Conservation (phyloP, 2,888 invertebrate species). For the Pseudococcus viburni region DNA sequence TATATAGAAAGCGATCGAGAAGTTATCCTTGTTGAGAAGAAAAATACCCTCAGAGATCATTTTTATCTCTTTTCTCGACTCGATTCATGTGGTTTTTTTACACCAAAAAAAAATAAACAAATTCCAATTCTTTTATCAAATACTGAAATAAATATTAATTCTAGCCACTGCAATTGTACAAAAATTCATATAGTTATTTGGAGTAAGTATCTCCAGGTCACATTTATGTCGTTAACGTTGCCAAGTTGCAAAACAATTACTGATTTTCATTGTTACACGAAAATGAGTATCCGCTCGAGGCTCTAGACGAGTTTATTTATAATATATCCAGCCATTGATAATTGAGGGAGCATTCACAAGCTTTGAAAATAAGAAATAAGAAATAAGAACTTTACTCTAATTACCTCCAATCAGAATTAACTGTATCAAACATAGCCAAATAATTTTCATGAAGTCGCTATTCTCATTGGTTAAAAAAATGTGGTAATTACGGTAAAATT, state of each 20-base stretch:
- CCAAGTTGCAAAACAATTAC: conserved; percentile 36
- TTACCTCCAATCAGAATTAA: too few relatives aligned
- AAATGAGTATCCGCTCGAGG: background rate
- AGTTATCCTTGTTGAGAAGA: conserved; percentile 28
- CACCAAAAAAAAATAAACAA: background rate
- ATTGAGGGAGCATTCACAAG: too few relatives aligned
- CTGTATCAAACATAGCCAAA: too few relatives aligned
- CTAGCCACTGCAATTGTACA: background rate
- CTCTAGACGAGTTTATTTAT: background rate
- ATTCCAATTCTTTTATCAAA: background rate
- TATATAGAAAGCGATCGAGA: conserved; percentile 22
- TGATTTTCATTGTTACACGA: conserved; percentile 7
- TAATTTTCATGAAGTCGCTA: too few relatives aligned
- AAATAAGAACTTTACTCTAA: too few relatives aligned
- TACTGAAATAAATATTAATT: background rate
- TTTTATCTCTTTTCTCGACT: conserved; percentile 9
- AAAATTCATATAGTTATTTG: background rate
- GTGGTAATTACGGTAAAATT: too few relatives aligned
- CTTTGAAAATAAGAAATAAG: too few relatives aligned
- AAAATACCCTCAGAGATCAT: background rate
- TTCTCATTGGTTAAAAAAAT: too few relatives aligned
- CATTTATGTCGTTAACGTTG: conserved; percentile 11
- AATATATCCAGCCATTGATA: background rate
- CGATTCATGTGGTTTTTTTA: background rate
- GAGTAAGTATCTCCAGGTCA: conserved; percentile 9